Evolutionary conservation across 2,888 invertebrate genomes (phyloP).

Genomic region (Isotomurus palustris): DNA sequence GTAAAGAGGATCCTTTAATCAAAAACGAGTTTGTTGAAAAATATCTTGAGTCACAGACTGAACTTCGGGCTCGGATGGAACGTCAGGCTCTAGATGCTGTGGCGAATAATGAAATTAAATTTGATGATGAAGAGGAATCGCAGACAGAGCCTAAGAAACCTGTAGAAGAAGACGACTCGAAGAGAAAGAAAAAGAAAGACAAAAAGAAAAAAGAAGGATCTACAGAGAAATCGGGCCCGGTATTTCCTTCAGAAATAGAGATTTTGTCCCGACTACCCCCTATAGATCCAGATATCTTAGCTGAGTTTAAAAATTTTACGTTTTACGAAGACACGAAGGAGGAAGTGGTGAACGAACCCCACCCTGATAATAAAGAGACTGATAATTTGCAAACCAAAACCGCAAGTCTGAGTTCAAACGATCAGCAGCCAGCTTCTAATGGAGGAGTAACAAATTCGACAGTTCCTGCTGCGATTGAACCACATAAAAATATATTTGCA

Average conservation of each 20-base stretch:
- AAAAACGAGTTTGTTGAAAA: conserved; percentile 30
- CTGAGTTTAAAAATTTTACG: conserved; percentile 48
- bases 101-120: conserved; percentile 16
- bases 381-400: conserved; percentile 9
- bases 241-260: conserved; percentile 55
- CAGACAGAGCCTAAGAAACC: background rate
- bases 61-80: conserved; percentile 32
- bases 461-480: too few relatives aligned
- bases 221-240: conserved; percentile 41
- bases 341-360: conserved; percentile 18
- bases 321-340: conserved; percentile 23
- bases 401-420: conserved; percentile 10
- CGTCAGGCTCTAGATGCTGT: conserved; percentile 19
- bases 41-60: conserved; percentile 36
- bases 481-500: too few relatives aligned
- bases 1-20: conserved; percentile 17
- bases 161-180: conserved; percentile 8
- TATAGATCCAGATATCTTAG: conserved; percentile 58
- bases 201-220: conserved; percentile 11
- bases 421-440: conserved; percentile 8
- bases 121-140: conserved; percentile 13
- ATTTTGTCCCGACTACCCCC: conserved; percentile 65
- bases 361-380: conserved; percentile 29
- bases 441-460: conserved; percentile 15
- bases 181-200: conserved; percentile 19